phyloP scores from a whole-genome alignment of 2,888 invertebrate genomes.

The Eucera pruinosa region DNA sequence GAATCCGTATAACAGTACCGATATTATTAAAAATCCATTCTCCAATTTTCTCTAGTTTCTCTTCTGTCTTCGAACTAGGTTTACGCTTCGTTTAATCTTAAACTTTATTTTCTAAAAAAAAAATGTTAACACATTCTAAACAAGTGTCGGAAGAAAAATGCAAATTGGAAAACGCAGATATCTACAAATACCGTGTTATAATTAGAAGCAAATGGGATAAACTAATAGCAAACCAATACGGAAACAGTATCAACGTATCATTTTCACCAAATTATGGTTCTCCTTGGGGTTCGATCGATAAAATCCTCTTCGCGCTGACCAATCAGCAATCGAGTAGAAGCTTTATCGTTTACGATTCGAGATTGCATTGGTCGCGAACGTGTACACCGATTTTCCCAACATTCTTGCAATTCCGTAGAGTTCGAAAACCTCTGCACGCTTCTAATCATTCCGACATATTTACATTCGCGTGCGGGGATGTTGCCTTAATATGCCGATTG shows the following conservation, averaged over 20 bases:
- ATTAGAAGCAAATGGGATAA: no score
- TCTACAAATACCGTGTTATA: no score
- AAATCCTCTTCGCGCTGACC: not conserved
- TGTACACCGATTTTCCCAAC: slow-evolving; percentile 39
- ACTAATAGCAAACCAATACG: not conserved
- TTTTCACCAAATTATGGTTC: slow-evolving; percentile 11
- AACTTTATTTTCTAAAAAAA: no score
- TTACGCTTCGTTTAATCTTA: not conserved
- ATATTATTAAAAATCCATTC: slow-evolving; percentile 2
- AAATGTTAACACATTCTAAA: no score
- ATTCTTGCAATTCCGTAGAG: slow-evolving; percentile 50
- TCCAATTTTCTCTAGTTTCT: not conserved
- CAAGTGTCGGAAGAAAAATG: no score
- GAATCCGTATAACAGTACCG: slow-evolving; percentile 6
- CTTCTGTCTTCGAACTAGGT: not conserved
- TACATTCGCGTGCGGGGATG: slow-evolving; percentile 61
- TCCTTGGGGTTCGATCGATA: slow-evolving; percentile 1
- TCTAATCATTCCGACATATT: slow-evolving; percentile 58
- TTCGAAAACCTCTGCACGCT: slow-evolving; percentile 60
- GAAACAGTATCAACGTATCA: not conserved
- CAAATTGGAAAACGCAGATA: no score
- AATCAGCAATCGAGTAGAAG: slow-evolving; percentile 12
- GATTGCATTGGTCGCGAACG: slow-evolving; percentile 37
- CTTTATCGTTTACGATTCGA: slow-evolving; percentile 33
- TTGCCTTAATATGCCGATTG: slow-evolving; percentile 66